phyloP scores from a whole-genome alignment of 2,797 vertebrate species.

The Myoxocephalus aenaeus region DNA sequence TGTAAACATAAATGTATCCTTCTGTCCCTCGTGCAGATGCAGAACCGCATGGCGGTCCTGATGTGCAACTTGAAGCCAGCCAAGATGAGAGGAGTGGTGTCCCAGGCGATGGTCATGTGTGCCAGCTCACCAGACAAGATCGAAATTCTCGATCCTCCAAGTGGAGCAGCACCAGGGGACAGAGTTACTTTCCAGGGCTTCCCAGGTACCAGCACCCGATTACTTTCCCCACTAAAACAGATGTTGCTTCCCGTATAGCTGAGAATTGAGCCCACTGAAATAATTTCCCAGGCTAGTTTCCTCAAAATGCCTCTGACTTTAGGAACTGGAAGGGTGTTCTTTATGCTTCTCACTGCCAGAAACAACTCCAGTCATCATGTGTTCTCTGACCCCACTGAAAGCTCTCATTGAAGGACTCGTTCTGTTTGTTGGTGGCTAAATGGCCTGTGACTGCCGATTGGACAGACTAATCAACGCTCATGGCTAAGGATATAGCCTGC shows the following conservation, averaged over 20 bases:
- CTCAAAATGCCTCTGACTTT: slow-evolving; percentile 31
- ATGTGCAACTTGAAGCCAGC: slow-evolving; percentile 97
- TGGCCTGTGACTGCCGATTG: slow-evolving; percentile 62
- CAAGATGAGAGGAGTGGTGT: slow-evolving; percentile 96
- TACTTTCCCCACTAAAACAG: background rate
- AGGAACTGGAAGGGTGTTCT: slow-evolving; percentile 35
- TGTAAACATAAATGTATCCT: slow-evolving; percentile 9
- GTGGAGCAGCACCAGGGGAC: slow-evolving; percentile 91
- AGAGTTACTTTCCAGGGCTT: slow-evolving; percentile 92
- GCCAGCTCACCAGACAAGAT: slow-evolving; percentile 96
- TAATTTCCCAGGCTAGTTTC: slow-evolving; percentile 20
- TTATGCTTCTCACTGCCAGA: slow-evolving; percentile 39
- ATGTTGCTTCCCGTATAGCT: background rate
- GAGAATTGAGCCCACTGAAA: slow-evolving; percentile 3
- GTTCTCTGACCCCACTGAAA: slow-evolving; percentile 37
- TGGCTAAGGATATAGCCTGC: slow-evolving; percentile 11
- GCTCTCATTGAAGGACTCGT: slow-evolving; percentile 23
- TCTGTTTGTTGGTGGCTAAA: slow-evolving; percentile 62
- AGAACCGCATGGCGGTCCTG: slow-evolving; percentile 95
- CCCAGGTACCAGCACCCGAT: slow-evolving; percentile 84
- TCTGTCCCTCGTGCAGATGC: slow-evolving; percentile 87
- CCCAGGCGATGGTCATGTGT: slow-evolving; percentile 99
- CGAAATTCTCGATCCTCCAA: slow-evolving; percentile 94
- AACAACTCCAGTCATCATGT: slow-evolving; percentile 41
- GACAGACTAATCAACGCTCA: slow-evolving; percentile 50